Conservation (phyloP, 2,113 vertebrate species). For the Illadopsis cleaveri region DNA sequence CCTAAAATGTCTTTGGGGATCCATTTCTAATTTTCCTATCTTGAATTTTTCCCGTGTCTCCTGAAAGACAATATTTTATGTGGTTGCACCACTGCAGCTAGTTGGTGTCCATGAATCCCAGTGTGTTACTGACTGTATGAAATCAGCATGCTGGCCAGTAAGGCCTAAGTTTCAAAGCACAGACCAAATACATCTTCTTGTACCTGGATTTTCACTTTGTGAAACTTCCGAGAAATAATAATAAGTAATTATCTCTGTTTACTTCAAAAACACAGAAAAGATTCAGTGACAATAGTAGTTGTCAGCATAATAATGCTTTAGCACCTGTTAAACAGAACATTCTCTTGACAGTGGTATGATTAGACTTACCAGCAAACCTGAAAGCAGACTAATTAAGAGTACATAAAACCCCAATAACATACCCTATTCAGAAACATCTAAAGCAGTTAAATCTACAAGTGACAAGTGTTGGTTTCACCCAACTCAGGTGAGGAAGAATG, state of each 20-base stretch:
- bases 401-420: neutral
- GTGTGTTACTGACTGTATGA: neutral
- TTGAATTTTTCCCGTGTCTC: neutral
- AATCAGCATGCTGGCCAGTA: neutral
- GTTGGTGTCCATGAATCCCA: neutral
- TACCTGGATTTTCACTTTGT: neutral
- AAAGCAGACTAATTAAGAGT: constrained; percentile 13
- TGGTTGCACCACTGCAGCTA: neutral
- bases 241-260: neutral
- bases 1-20: neutral
- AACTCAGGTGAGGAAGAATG: neutral
- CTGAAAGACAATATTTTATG: neutral
- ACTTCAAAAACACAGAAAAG: neutral
- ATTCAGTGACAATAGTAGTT: constrained; percentile 1
- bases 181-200: neutral
- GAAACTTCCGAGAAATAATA: neutral
- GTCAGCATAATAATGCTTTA: neutral
- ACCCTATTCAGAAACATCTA: neutral
- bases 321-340: neutral
- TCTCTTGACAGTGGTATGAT: neutral
- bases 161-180: neutral
- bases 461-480: neutral
- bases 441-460: neutral
- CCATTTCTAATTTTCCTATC: neutral
- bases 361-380: neutral